Evolutionary conservation across 2,888 invertebrate genomes (phyloP), one percentile per base, ranked within the genome.

Genomic region (Hirudinaria manillensis): DNA sequence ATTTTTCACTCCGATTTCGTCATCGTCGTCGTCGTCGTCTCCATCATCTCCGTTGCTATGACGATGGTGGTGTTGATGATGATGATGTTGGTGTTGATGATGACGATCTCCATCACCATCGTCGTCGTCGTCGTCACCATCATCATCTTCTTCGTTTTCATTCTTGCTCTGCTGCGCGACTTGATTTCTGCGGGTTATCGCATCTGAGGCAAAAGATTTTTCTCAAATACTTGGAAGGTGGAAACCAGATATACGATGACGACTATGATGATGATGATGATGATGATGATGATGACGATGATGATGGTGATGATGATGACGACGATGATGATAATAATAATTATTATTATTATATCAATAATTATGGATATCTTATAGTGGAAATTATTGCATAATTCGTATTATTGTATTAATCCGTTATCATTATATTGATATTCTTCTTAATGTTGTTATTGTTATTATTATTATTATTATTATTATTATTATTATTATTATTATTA

Each of bases 281-380:
- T 72, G 72, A 72, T 29, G 72, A 72, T 51, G 72, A 72, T 29
- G 72, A 72, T 72, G 72, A 56, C 27, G 72, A 45, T 55, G 72
- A 45, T 55, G 72, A 72, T 72, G 72, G 55, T 72, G 55, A 45
- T 55, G 72, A 53, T 45, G 72, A 72, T 51, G 72, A 72, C 29
- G 72, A 72, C 32, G 70, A 70, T 24, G 70, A 70, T 70, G 70
- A 67, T 32, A 21, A 65, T 65, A 29, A 65, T 65, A 29, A 65
- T 65, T 24, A 65, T 65, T 24, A 21, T 65, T 24, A 65, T 65
- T 24, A 65, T 65, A 29, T 27, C 29, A 29, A 65, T 65, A 29
- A 65, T 65, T 24, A 65, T 19, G 16, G 16, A 53, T 53, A 19
- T 16, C 16, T 16, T 53, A 13, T n/a, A n/a, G n/a, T n/a, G n/a